A percentile compares a stretch with the other conserved stretches of the same genome.
Conservation (phyloP, 2,888 invertebrate genomes). For the Scaptomyza cyrtandrae region DNA sequence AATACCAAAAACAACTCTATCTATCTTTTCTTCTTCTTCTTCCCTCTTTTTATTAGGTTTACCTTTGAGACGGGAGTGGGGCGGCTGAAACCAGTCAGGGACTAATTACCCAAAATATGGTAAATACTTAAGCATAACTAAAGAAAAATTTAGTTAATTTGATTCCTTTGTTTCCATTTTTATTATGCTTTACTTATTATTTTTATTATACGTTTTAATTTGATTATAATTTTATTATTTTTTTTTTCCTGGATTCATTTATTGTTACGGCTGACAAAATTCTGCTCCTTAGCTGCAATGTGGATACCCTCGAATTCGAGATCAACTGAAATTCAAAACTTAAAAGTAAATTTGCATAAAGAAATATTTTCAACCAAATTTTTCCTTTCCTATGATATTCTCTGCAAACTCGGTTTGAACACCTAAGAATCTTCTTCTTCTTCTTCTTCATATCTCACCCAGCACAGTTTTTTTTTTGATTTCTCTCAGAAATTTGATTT, state of each 20-base stretch:
- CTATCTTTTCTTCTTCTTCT: conserved; percentile 82
- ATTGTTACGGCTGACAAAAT: conserved; percentile 48
- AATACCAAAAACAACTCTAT: conserved; percentile 75
- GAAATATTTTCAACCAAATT: conserved; percentile 27
- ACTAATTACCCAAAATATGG: conserved; percentile 86
- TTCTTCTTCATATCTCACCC: conserved; percentile 38
- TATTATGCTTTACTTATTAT: conserved; percentile 10
- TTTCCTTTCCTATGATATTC: conserved; percentile 18
- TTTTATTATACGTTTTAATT: conserved; percentile 30
- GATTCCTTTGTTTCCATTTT: conserved; percentile 26
- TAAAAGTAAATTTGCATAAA: conserved; percentile 61
- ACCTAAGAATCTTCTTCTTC: conserved; percentile 40
- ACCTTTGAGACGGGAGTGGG: conserved; percentile 86
- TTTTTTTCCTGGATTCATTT: conserved; percentile 31
- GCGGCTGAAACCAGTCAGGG: conserved; percentile 86
- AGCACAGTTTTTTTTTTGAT: conserved; percentile 49
- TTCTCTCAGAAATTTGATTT: conserved; percentile 35
- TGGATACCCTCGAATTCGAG: conserved; percentile 69
- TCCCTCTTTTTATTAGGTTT: conserved; percentile 83
- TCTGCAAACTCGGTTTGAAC: conserved; percentile 47
- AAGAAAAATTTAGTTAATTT: conserved; percentile 61
- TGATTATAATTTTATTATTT: conserved; percentile 7
- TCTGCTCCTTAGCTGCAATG: conserved; percentile 70
- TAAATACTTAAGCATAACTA: conserved; percentile 82
- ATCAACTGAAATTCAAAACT: conserved; percentile 69